A percentile compares a stretch with the other conserved stretches of the same genome.
Evolutionary conservation across 2,113 vertebrate species (phyloP).

Genomic region (Prunella himalayana): DNA sequence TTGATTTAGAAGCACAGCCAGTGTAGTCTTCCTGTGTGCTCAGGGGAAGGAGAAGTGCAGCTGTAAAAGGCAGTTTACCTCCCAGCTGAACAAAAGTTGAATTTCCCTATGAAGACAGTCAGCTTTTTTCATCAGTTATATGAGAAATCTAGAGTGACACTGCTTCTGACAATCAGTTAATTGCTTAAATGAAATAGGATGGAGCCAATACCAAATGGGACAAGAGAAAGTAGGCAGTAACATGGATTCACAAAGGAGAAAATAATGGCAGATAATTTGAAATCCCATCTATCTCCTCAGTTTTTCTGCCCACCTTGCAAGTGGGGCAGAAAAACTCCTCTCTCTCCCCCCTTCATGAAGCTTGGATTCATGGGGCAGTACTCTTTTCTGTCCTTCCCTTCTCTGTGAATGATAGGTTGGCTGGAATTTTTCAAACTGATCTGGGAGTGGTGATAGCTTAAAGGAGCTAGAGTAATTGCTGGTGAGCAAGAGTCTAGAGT

Average conservation of each 20-base stretch:
- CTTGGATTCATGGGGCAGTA: background rate
- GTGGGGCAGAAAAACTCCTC: too few relatives aligned
- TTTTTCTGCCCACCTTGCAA: background rate
- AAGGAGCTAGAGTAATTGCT: background rate
- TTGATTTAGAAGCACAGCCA: background rate
- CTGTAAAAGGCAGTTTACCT: background rate
- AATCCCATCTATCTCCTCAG: background rate
- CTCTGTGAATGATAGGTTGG: background rate
- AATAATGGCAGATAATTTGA: background rate
- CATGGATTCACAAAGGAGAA: background rate
- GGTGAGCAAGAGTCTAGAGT: background rate
- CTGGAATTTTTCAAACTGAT: background rate
- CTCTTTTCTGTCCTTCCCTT: background rate
- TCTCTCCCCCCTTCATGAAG: rapidly evolving
- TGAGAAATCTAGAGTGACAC: background rate
- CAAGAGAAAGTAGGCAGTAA: background rate
- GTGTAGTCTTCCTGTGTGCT: background rate
- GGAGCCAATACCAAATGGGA: background rate
- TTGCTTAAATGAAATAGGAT: background rate
- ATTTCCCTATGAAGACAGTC: background rate
- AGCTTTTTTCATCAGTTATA: background rate
- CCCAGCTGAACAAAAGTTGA: background rate
- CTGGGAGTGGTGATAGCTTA: background rate
- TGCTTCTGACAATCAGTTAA: background rate
- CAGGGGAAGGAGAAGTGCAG: background rate